Evolutionary conservation across 2,113 vertebrate genomes (phyloP).

Genomic region (Varanus komodoensis): DNA sequence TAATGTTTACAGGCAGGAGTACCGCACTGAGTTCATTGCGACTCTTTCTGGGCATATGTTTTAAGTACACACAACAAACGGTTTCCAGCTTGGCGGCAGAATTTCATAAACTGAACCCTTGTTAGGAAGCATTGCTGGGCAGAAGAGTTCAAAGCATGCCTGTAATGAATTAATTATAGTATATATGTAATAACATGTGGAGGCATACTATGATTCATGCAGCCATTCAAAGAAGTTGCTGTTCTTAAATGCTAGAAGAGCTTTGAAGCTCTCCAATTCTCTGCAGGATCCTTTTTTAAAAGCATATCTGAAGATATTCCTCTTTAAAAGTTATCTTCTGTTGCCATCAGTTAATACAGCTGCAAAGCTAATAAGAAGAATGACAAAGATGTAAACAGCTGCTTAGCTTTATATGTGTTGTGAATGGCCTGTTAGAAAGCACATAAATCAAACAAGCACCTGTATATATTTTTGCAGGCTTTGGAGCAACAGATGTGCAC

Average conservation of each 20-base stretch:
- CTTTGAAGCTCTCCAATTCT: conserved; percentile 17
- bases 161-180: conserved; percentile 12
- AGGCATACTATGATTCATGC: conserved; percentile 4
- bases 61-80: neutral
- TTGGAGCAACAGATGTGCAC: neutral
- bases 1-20: neutral
- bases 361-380: conserved; percentile 20
- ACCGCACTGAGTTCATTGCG: neutral
- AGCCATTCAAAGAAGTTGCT: conserved; percentile 1
- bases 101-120: neutral
- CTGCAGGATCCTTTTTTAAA: neutral
- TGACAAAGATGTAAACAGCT: conserved; percentile 30
- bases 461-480: neutral
- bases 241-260: neutral
- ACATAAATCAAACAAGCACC: conserved; percentile 6
- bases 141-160: neutral
- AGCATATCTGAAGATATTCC: neutral
- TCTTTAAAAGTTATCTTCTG: neutral
- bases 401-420: conserved; percentile 17
- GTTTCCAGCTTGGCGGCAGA: neutral
- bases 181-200: neutral
- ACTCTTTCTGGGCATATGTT: neutral
- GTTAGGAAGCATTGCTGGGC: neutral
- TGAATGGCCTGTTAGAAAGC: conserved; percentile 8
- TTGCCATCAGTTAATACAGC: neutral